Evolutionary conservation across 2,113 vertebrate genomes (phyloP), one percentile per base, ranked within the genome.

Genomic region (Halcyon malimbica): DNA sequence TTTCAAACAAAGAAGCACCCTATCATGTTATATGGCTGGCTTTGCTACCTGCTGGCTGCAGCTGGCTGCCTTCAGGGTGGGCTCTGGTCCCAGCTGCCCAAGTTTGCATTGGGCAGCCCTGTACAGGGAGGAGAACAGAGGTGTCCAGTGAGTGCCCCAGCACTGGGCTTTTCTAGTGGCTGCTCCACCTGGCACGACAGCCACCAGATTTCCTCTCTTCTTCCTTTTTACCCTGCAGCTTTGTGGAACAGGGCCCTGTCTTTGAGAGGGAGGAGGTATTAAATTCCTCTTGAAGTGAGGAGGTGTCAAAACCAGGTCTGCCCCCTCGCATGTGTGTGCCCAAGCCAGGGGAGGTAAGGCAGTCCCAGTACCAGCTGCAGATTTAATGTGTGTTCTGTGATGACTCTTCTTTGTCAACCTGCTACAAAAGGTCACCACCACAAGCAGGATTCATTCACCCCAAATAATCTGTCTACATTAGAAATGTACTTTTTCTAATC

Each of bases 11-110:
- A 69, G 18, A 17, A n/a, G 4, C 26, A 64, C 16, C 19, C 9
- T 50, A 1, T 59, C 3, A 0, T 19, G 16, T 64, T 41, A 44
- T 9, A 5, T 21, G 42, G 42, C 21, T 67, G 51, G 60, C 20
- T 37, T 57, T 75, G 19, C 37, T 64, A 33, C 37, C 25, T 67
- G 18, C 51, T 78, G 79, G 65, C 37, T 57, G 5, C 25, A 44
- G 10, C 57, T 3, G 2, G 24, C 28, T 35, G 16, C 33, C 53
- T 63, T 44, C 33, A 4, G 42, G 5, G 11, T 0, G 1, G 48
- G 35, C 51, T 39, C 13, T 35, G 62, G 56, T 75, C 33, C 41
- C 69, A 31, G 48, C 0, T 50, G 48, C 48, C 48, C 6, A 11
- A 62, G 0, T 48, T n/a, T 10, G 25, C 7, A 6, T 11, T 18